Evolutionary conservation across 2,113 vertebrate genomes (phyloP).

Genomic region (Morone saxatilis): DNA sequence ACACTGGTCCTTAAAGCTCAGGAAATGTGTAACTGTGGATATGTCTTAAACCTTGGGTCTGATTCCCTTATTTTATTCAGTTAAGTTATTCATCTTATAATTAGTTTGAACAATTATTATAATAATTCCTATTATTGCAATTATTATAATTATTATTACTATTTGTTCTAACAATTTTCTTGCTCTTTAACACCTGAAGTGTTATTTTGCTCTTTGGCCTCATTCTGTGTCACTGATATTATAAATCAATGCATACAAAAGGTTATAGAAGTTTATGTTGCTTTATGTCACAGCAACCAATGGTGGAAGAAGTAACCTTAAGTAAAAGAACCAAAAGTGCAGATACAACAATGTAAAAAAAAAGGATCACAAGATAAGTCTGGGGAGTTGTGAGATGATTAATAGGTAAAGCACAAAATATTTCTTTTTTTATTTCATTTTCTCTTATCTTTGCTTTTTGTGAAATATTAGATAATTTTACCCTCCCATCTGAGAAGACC

Average conservation of each 20-base stretch:
- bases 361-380: no score
- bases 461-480: no score
- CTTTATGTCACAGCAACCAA: not conserved
- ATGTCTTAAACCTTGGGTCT: not conserved
- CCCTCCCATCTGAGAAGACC: no score
- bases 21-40: slow-evolving; percentile 24
- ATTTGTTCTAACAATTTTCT: no score
- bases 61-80: slow-evolving; percentile 27
- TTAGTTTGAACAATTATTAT: not conserved
- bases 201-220: not conserved
- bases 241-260: not conserved
- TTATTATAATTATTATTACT: no score
- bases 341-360: not conserved
- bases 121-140: no score
- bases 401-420: no score
- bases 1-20: slow-evolving; percentile 6
- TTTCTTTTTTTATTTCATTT: no score
- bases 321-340: not conserved
- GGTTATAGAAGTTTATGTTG: not conserved
- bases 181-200: not conserved
- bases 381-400: no score
- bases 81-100: not conserved
- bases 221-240: not conserved
- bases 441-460: no score
- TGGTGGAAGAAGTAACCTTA: not conserved